phyloP scores from a whole-genome alignment of 2,113 vertebrate species.

The Paratilapia polleni region DNA sequence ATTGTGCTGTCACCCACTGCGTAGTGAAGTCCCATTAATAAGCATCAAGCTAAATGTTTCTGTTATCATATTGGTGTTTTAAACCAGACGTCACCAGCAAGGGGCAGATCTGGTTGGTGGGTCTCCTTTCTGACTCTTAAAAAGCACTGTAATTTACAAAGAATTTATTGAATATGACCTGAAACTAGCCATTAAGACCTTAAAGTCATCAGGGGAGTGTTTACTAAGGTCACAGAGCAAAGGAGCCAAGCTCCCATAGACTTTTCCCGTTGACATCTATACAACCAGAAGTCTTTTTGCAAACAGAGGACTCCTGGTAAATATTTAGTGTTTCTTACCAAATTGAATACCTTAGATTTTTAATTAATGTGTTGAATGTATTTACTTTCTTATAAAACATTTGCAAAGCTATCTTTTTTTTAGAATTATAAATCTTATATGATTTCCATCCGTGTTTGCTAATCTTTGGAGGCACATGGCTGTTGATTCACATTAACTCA shows the following conservation, averaged over 20 bases:
- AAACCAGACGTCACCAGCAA: neutral
- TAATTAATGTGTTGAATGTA: neutral
- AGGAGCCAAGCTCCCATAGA: neutral
- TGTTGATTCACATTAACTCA: too few relatives aligned
- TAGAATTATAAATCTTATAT: neutral
- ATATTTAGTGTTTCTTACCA: too few relatives aligned
- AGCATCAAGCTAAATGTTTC: neutral
- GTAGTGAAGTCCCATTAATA: neutral
- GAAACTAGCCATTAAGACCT: neutral
- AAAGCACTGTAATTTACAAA: neutral
- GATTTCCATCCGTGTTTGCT: neutral
- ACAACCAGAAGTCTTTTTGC: too few relatives aligned
- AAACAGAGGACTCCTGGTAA: neutral
- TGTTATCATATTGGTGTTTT: neutral
- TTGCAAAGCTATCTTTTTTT: neutral
- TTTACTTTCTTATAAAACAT: neutral
- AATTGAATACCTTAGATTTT: too few relatives aligned
- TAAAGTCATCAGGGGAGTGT: neutral
- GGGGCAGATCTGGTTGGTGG: neutral
- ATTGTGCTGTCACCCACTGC: neutral
- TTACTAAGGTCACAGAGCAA: neutral
- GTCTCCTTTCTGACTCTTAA: neutral
- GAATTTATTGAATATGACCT: neutral
- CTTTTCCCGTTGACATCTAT: neutral
- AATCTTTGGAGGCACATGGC: neutral